phyloP scores from a whole-genome alignment of 2,113 vertebrate genomes.

The Perognathus longimembris region DNA sequence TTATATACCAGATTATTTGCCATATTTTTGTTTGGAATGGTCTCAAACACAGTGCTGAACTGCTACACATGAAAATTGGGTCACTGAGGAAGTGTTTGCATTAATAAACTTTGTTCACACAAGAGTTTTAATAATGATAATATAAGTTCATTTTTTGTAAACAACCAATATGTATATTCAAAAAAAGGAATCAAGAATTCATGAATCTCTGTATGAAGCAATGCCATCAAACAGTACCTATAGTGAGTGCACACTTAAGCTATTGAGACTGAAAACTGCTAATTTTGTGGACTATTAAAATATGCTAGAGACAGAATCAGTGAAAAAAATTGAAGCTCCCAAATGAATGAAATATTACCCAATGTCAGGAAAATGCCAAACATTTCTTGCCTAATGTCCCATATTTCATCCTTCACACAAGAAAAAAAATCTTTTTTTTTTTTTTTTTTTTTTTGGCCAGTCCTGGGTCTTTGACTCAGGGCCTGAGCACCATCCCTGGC shows the following conservation, averaged over 20 bases:
- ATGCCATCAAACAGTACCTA: background rate
- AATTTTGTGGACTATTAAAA: no score
- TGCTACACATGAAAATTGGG: background rate
- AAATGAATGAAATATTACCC: no score
- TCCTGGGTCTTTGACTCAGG: no score
- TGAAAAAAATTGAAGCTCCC: no score
- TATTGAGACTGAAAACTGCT: background rate
- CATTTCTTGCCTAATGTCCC: background rate
- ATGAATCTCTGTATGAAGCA: background rate
- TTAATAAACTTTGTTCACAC: background rate
- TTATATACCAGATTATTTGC: background rate
- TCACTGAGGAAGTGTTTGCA: slow-evolving; percentile 4
- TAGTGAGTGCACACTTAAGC: background rate
- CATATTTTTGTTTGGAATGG: background rate
- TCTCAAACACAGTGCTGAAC: background rate
- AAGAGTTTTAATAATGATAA: background rate
- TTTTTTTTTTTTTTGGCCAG: no score
- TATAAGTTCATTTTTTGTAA: background rate
- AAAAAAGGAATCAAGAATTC: background rate
- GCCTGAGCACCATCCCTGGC: no score
- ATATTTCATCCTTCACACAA: background rate
- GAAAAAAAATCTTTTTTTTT: no score
- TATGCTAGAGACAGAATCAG: no score
- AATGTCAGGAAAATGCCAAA: background rate
- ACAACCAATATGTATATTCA: background rate